Evolutionary conservation across 1,140 invertebrate genomes (phyloP).

Genomic region (Sinonovacula constricta): DNA sequence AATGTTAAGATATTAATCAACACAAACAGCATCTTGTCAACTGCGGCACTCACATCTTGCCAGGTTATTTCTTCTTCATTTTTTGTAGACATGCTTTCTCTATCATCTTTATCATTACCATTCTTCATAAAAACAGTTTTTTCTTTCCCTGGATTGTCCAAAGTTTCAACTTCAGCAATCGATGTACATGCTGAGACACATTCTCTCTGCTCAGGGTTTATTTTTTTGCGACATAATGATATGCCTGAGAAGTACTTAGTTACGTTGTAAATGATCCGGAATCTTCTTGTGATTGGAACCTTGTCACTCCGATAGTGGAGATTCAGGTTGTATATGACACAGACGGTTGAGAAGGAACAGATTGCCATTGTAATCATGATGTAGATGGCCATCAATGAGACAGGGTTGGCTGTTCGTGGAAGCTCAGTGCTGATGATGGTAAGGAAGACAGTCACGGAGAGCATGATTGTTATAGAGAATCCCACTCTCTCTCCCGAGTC

Average conservation of each 20-base stretch:
- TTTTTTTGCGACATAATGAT: neutral
- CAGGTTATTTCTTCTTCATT: neutral
- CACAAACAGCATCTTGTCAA: conserved; percentile 7
- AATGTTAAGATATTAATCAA: neutral
- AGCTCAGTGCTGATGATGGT: conserved; percentile 26
- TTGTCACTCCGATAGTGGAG: neutral
- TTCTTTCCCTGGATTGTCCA: neutral
- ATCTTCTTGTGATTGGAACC: neutral
- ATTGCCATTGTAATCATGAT: neutral
- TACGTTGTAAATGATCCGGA: neutral
- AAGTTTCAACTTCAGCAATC: neutral
- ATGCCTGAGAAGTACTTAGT: neutral
- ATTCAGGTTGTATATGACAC: neutral
- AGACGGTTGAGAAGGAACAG: neutral
- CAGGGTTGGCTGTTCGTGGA: conserved; percentile 29
- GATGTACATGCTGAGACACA: neutral
- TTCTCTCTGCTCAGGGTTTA: neutral
- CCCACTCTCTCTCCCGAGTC: conserved; percentile 36
- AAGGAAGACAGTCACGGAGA: conserved; percentile 25
- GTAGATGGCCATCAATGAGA: neutral
- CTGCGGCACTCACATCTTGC: conserved; percentile 6
- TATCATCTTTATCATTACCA: neutral
- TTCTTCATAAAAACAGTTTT: neutral
- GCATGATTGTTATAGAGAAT: conserved; percentile 33
- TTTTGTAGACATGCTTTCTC: neutral